Conservation (phyloP, 1,140 invertebrate species). For the Anadara kagoshimensis region DNA sequence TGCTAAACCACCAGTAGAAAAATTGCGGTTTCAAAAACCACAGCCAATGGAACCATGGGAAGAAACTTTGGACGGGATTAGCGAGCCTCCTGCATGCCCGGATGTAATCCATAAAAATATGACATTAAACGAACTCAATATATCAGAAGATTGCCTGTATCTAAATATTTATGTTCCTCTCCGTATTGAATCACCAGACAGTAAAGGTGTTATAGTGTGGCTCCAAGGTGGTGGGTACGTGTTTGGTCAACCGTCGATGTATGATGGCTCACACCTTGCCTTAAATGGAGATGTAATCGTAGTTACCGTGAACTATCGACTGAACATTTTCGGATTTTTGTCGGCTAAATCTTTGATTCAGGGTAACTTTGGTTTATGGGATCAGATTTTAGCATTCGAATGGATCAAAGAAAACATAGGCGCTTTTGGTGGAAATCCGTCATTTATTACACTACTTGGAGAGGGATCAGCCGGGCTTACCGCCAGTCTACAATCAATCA, state of each 20-base stretch:
- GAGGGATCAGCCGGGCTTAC: neutral
- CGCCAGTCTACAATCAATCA: neutral
- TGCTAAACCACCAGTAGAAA: conserved; percentile 91
- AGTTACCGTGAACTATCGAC: neutral
- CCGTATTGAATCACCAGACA: neutral
- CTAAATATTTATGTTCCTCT: conserved; percentile 11
- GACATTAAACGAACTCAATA: neutral
- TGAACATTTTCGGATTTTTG: conserved; percentile 3
- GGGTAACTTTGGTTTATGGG: conserved; percentile 13
- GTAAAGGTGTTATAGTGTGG: conserved; percentile 6
- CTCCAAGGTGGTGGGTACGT: conserved; percentile 1
- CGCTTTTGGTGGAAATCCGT: neutral
- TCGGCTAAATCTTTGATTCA: neutral
- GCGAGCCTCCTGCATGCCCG: conserved; percentile 77
- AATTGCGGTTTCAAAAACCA: conserved; percentile 90
- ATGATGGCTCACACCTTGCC: neutral
- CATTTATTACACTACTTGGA: conserved; percentile 6
- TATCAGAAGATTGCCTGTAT: conserved; percentile 2
- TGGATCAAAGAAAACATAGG: conserved; percentile 9
- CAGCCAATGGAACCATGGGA: conserved; percentile 86
- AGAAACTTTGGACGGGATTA: conserved; percentile 82
- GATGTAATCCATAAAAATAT: too few relatives aligned
- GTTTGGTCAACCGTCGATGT: neutral
- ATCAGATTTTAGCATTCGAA: conserved; percentile 5
- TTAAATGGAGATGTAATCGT: conserved; percentile 2